A percentile compares a stretch with the other conserved stretches of the same genome.
Evolutionary conservation across 2,797 vertebrate genomes (phyloP).

Genomic region (Squalus acanthias): DNA sequence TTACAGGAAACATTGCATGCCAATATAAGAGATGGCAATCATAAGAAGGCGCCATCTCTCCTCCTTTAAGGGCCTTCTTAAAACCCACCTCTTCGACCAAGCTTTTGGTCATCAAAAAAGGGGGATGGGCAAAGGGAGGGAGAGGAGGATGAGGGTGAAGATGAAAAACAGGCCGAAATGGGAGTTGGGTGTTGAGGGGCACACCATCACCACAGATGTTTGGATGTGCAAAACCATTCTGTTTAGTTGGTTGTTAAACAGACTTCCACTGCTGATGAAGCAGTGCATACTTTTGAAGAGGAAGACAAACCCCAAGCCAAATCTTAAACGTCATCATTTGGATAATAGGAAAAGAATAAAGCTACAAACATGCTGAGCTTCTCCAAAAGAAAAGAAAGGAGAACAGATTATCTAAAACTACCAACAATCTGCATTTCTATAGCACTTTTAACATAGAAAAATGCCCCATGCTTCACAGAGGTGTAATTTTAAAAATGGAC

Average conservation of each 20-base stretch:
- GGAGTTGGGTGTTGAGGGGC: neutral
- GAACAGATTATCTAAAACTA: neutral
- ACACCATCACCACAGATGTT: neutral
- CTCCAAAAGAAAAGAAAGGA: neutral
- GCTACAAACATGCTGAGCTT: neutral
- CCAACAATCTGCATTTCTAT: neutral
- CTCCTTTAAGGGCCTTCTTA: no score
- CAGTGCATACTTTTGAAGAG: no score
- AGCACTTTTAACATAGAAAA: neutral
- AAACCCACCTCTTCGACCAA: neutral
- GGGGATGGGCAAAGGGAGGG: neutral
- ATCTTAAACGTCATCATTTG: no score
- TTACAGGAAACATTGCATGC: no score
- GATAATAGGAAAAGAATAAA: neutral
- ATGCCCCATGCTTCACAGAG: neutral
- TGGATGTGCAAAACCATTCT: neutral
- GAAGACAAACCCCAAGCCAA: no score
- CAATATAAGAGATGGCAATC: neutral
- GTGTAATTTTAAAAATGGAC: neutral
- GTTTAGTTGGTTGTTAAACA: neutral
- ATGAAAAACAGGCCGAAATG: neutral
- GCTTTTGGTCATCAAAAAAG: neutral
- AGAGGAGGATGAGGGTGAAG: neutral
- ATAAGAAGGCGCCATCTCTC: neutral
- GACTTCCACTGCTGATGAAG: neutral